phyloP scores from a whole-genome alignment of 2,888 invertebrate genomes.

The Dicyrtoma fusca region DNA sequence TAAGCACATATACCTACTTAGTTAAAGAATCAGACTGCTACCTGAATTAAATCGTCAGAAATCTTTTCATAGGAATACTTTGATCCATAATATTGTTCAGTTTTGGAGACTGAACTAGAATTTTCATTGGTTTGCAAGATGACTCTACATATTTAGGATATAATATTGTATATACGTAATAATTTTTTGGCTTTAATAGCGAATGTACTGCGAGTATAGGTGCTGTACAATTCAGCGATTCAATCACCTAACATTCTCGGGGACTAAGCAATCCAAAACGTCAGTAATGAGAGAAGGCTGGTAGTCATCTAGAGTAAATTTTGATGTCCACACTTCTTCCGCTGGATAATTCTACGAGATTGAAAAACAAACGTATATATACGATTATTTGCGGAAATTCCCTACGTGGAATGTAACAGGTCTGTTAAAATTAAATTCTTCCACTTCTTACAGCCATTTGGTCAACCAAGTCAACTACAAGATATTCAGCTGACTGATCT shows the following conservation, averaged over 20 bases:
- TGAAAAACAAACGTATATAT: not conserved
- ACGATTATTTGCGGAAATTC: not conserved
- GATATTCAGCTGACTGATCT: slow-evolving; percentile 71
- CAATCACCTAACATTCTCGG: slow-evolving; percentile 73
- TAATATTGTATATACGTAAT: no score
- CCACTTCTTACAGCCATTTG: slow-evolving; percentile 69
- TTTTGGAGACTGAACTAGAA: slow-evolving; percentile 68
- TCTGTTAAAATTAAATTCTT: slow-evolving; percentile 6
- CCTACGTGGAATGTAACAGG: not conserved
- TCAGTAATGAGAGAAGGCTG: slow-evolving; percentile 78
- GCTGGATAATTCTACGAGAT: slow-evolving; percentile 67
- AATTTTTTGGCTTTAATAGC: no score
- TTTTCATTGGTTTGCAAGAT: slow-evolving; percentile 78
- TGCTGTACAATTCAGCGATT: no score
- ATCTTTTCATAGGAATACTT: slow-evolving; percentile 77
- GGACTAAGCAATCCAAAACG: slow-evolving; percentile 72
- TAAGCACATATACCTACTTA: slow-evolving; percentile 1
- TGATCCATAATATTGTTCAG: slow-evolving; percentile 90
- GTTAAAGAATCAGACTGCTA: no score
- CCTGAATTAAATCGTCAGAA: slow-evolving; percentile 67
- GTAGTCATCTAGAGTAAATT: slow-evolving; percentile 79
- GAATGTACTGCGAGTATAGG: no score
- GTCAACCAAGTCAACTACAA: slow-evolving; percentile 71
- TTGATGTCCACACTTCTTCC: slow-evolving; percentile 79
- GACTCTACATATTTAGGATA: slow-evolving; percentile 63